Base-by-base conservation (phyloP, 2,113 vertebrate species). In the Muntiacus muntjak region DNA sequence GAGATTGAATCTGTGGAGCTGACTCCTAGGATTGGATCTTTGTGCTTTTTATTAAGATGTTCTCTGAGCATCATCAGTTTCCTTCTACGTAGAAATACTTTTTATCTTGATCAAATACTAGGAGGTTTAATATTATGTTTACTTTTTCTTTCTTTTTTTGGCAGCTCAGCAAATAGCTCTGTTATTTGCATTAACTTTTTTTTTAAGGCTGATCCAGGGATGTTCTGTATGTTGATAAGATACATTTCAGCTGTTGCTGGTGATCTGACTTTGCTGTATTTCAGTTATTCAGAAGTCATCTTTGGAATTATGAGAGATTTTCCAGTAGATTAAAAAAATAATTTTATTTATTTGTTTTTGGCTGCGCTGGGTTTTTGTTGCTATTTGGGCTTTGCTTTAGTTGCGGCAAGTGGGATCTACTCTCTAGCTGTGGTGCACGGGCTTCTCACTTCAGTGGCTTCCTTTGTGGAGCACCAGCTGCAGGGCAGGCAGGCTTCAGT, bases 271-370 rank as follows among this genome's bases (percentile, higher is more conserved):
- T 60, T 64, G 60, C 43, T 93, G 2, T 84, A 40, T 84, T 91
- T 93, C 84, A 94, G 81, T 96, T 52, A 74, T 81, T 95, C 36
- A 89, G 25, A 90, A 94, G 26, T 91, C 14, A 23, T 62, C 28
- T 89, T 96, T 89, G n/a, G 71, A 92, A 97, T 57, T 96, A 54
- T 7, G 52, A 84, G 19, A 87, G 25, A 87, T 84, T 74, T 94
- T 60, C 52, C 58, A 30, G 2, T 87, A 55, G 81, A 87, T 71
- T 92, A 58, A 58, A 58, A 58, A 58, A 58, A 26, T 58, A 58
- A 11, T 26, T 58, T 40, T 40, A 71, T 36, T 71, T 36, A 3
- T 40, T 40, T 74, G 23, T 36, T 40, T 74, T 40, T 25, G 67
- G n/a, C 67, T 74, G 36, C 0, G 10, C 67, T 74, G 67, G 67